Conservation (phyloP, 2,113 vertebrate genomes). For the Ondatra zibethicus region DNA sequence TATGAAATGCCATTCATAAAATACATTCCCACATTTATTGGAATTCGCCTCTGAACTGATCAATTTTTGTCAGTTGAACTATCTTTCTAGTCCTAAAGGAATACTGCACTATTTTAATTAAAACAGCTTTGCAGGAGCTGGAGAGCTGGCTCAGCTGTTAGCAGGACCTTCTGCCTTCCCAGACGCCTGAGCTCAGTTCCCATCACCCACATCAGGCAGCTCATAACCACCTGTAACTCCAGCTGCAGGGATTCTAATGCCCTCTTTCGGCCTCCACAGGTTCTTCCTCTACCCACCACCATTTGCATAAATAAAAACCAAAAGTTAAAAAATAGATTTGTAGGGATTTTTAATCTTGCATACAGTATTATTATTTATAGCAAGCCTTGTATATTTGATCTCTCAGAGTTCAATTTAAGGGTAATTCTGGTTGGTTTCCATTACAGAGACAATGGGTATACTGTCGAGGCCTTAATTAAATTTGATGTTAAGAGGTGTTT, state of each 20-base stretch:
- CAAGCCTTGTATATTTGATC: constrained; percentile 3
- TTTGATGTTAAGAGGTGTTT: constrained; percentile 1
- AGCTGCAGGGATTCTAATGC: not conserved
- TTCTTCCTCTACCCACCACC: not conserved
- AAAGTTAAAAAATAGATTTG: not conserved
- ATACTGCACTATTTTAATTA: constrained; percentile 13
- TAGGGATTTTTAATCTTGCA: not conserved
- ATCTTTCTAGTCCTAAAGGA: constrained; percentile 16
- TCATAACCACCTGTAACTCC: not conserved
- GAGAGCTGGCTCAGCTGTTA: not conserved
- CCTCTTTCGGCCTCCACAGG: not conserved
- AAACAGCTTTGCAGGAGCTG: not conserved
- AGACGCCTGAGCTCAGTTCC: not conserved
- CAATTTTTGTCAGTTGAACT: not conserved
- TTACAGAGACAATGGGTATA: not conserved
- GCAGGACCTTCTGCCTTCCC: too few relatives aligned
- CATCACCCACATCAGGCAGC: not conserved
- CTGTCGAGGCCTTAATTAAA: not conserved
- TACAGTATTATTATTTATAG: not conserved
- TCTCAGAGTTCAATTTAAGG: constrained; percentile 7
- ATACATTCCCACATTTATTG: constrained; percentile 13
- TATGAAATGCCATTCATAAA: constrained; percentile 15
- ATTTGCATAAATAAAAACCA: not conserved
- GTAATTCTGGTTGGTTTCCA: constrained; percentile 34
- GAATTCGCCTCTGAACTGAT: constrained; percentile 16